These are phyloP conservation scores for Siniperca knerii DNA, from an alignment of 2,113 vertebrate species.

Conservation along the genomic window DNA sequence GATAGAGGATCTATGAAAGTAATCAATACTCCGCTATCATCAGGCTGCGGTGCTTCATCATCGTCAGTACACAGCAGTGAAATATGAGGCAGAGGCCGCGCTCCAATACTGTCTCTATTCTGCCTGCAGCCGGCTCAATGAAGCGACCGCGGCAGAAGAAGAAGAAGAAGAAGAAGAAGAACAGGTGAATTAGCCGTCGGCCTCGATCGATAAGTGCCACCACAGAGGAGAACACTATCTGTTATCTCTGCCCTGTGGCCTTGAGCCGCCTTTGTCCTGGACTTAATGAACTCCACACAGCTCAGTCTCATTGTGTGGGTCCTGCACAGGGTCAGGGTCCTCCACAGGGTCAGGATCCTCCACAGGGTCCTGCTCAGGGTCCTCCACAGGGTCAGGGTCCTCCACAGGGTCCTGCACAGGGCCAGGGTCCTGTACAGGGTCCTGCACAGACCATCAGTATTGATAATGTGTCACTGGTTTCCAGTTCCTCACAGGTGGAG, in stretches of 20 bases:
- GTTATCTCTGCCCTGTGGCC: constrained; percentile 10
- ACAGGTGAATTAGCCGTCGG: constrained; percentile 3
- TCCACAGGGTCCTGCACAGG: too few species aligned
- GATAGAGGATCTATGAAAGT: not conserved
- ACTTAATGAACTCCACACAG: constrained; percentile 36
- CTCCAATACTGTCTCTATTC: constrained; percentile 15
- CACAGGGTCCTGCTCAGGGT: too few species aligned
- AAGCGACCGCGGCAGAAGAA: too few species aligned
- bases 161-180: not conserved
- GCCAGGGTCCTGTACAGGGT: not conserved
- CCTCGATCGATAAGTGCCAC: constrained; percentile 40
- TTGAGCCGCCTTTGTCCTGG: not conserved
- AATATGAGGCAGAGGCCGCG: constrained; percentile 26
- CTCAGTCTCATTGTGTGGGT: not conserved
- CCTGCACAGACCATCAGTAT: not conserved
- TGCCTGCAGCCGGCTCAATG: constrained; percentile 8
- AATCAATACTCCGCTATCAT: not conserved
- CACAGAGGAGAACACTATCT: constrained; percentile 1
- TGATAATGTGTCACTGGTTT: not conserved
- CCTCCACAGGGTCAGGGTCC: too few species aligned
- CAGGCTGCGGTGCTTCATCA: not conserved
- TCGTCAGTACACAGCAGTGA: not conserved
- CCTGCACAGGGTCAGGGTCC: not conserved
- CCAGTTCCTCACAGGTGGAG: not conserved
- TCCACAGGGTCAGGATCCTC: too few species aligned